Percentiles rank a stretch among this genome's conserved stretches.
phyloP scores from a whole-genome alignment of 2,888 invertebrate species.

The Drosophila histrio region DNA sequence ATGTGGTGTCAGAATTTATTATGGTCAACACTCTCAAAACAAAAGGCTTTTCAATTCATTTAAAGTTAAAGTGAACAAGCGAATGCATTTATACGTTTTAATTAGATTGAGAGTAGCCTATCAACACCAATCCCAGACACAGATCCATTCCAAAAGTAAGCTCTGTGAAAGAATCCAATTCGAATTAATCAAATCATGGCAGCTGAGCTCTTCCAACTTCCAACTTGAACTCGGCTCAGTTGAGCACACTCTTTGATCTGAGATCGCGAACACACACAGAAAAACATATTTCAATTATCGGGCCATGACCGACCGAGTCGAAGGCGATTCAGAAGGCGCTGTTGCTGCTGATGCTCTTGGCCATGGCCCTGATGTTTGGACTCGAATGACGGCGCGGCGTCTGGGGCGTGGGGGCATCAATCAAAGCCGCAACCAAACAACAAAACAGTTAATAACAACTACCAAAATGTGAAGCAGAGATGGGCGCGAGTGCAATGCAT shows the following conservation, averaged over 20 bases:
- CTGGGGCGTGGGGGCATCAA: slow-evolving; percentile 68
- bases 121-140: slow-evolving; percentile 30
- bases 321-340: slow-evolving; percentile 56
- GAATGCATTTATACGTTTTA: slow-evolving; percentile 61
- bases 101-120: slow-evolving; percentile 46
- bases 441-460: slow-evolving; percentile 62
- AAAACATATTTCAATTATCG: slow-evolving; percentile 78
- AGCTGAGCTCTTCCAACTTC: slow-evolving; percentile 14
- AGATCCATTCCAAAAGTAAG: slow-evolving; percentile 1
- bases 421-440: slow-evolving; percentile 67
- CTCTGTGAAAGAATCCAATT: slow-evolving; percentile 42
- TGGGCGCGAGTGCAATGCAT: slow-evolving; percentile 43
- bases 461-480: slow-evolving; percentile 44
- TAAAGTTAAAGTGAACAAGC: not conserved
- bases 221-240: slow-evolving; percentile 22
- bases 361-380: slow-evolving; percentile 27
- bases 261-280: slow-evolving; percentile 15
- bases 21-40: slow-evolving; percentile 2
- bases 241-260: slow-evolving; percentile 64
- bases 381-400: slow-evolving; percentile 21
- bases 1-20: slow-evolving; percentile 14
- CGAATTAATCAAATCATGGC: slow-evolving; percentile 74
- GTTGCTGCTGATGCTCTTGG: slow-evolving; percentile 30
- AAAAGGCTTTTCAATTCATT: slow-evolving; percentile 17
- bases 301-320: slow-evolving; percentile 67